Evolutionary conservation across 2,888 invertebrate species (phyloP).

Genomic region (Drosophila multiciliata): DNA sequence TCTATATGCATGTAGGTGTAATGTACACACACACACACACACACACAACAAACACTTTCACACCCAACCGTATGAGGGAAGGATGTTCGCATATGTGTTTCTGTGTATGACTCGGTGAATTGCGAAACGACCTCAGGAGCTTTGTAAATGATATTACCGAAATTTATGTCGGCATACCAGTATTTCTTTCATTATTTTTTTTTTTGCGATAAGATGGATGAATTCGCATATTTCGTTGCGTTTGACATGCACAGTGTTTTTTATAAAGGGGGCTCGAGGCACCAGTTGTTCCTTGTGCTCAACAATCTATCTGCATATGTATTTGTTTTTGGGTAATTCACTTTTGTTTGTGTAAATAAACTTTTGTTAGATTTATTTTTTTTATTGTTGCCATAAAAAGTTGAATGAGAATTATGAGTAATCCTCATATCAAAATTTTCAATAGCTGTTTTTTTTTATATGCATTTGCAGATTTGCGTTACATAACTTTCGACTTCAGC

Average conservation of each 20-base stretch:
- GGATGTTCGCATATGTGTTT: constrained; percentile 16
- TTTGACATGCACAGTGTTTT: constrained; percentile 8
- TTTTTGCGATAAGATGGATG: constrained; percentile 41
- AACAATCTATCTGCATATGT: constrained; percentile 22
- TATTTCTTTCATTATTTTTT: constrained; percentile 5
- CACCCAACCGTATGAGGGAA: background rate
- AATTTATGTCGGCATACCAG: constrained; percentile 23
- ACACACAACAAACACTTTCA: background rate
- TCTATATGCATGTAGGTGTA: background rate
- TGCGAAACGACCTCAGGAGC: constrained; percentile 35
- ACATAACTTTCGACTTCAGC: background rate
- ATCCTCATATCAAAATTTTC: background rate
- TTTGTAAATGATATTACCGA: constrained; percentile 47
- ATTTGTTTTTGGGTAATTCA: constrained; percentile 20
- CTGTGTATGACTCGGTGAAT: background rate
- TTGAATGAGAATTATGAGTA: background rate
- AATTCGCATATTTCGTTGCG: constrained; percentile 36
- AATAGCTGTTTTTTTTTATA: constrained; percentile 1
- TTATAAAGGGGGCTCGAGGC: constrained; percentile 17
- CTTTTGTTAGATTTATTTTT: constrained; percentile 53
- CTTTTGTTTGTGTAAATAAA: constrained; percentile 15
- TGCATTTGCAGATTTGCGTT: background rate
- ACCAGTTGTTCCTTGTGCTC: constrained; percentile 47
- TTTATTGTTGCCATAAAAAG: constrained; percentile 13
- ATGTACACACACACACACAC: background rate